These are phyloP conservation scores for Cyphomyrus discorhynchus DNA, from an alignment of 2,113 vertebrate genomes.

Conservation along the genomic window DNA sequence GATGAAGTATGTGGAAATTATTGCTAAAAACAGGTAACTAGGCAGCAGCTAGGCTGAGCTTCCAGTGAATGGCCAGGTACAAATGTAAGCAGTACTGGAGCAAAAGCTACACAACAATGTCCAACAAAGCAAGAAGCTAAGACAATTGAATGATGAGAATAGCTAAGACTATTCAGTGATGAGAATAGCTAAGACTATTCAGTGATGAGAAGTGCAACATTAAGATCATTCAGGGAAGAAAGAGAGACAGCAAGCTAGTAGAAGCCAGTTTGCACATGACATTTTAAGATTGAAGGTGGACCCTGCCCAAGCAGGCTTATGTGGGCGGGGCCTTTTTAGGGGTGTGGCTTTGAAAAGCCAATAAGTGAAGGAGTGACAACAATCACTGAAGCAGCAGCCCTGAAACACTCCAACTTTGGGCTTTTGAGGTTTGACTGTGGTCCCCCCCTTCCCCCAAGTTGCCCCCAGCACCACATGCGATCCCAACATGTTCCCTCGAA, in stretches of 20 bases:
- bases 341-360: not conserved
- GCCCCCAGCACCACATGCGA: conserved; percentile 25
- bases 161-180: too few species aligned
- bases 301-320: not conserved
- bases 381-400: not conserved
- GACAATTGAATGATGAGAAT: not conserved
- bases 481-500: conserved; percentile 30
- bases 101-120: not conserved
- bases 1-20: not conserved
- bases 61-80: not conserved
- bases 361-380: not conserved
- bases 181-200: not conserved
- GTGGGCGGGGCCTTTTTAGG: not conserved
- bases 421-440: not conserved
- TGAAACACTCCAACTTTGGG: not conserved
- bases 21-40: not conserved
- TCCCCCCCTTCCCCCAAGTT: conserved; percentile 12
- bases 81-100: not conserved
- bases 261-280: not conserved
- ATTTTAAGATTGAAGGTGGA: not conserved
- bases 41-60: not conserved
- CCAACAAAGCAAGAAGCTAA: not conserved
- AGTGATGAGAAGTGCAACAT: not conserved
- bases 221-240: not conserved
- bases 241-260: not conserved